These are phyloP conservation scores for Triplophysa yarkandensis DNA, from an alignment of 2,797 vertebrate species.

Conservation along the genomic window DNA sequence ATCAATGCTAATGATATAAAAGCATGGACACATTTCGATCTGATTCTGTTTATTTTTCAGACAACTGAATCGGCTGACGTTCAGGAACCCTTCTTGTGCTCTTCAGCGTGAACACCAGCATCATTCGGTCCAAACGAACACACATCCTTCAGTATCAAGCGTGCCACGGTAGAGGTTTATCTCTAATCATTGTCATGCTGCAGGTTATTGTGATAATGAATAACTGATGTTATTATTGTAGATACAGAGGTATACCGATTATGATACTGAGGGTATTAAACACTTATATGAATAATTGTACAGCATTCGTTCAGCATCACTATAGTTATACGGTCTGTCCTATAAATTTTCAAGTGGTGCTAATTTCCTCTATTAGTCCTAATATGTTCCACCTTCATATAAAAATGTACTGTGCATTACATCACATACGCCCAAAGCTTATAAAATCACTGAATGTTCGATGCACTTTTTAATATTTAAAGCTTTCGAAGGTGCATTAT, in stretches of 20 bases:
- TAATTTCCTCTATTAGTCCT: conserved; percentile 45
- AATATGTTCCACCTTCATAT: conserved; percentile 51
- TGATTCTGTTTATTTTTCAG: conserved; percentile 79
- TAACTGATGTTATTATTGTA: conserved; percentile 76
- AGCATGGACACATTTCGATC: conserved; percentile 62
- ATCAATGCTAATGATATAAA: conserved; percentile 12
- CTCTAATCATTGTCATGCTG: conserved; percentile 83
- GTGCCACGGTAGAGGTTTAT: conserved; percentile 80
- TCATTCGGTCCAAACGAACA: conserved; percentile 81
- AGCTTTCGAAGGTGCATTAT: conserved; percentile 72
- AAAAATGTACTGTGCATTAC: conserved; percentile 46
- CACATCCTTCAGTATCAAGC: conserved; percentile 79
- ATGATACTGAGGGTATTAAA: conserved; percentile 70
- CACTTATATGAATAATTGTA: conserved; percentile 72
- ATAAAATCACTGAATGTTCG: conserved; percentile 39
- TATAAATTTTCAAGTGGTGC: conserved; percentile 64
- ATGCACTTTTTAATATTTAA: conserved; percentile 64
- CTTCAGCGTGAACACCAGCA: conserved; percentile 73
- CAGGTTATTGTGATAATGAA: conserved; percentile 73
- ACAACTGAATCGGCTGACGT: conserved; percentile 70
- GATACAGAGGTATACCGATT: conserved; percentile 75
- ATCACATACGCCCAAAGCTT: conserved; percentile 41
- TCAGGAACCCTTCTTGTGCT: conserved; percentile 71
- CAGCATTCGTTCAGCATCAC: conserved; percentile 74
- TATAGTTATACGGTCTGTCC: conserved; percentile 68